Base-by-base conservation (phyloP, 2,113 vertebrate species). In the Ursus arctos region DNA sequence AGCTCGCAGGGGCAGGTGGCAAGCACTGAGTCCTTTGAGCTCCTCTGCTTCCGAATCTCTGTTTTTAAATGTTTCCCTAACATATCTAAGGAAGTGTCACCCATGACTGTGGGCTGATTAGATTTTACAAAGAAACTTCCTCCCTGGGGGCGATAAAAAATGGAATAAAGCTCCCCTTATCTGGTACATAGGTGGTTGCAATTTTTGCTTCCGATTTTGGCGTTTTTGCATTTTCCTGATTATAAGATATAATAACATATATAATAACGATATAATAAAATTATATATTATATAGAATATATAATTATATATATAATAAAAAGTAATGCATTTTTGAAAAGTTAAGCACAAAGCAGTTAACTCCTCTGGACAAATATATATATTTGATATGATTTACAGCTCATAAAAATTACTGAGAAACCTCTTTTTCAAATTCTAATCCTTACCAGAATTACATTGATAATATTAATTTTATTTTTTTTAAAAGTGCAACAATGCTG, bases 391-490 rank as follows among this genome's bases (percentile, higher is more conserved):
- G 6, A 15, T 47, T 16, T 61, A 13, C 16, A 33, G 65, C 51
- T 96, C 21, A 87, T 94, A 76, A 84, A 96, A 95, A 74, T 51
- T 18, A 67, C 16, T 2, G 0, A 36, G 74, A n/a, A n/a, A 71
- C 63, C 40, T 19, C 15, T 7, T 7, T 91, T 88, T 43, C 14
- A n/a, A 96, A 95, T 92, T 87, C 67, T 24, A 7, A 4, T 57
- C 21, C 67, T 88, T 36, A 71, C 4, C 21, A 81, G 33, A 43
- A 76, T 90, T 67, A 36, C n/a, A 40, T 49, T 67, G 72, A 71
- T 61, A 51, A 63, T 63, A 86, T 79, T 97, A 71, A 55, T 83
- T 95, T 88, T 94, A 67, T 81, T 95, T 57, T 43, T 96, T 53
- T 24, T 88, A 89, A 33, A 63, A 94, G 21, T 15, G 1, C 14